Evolutionary conservation across 35 echinoderm and acorn worm genomes (phyloP).

Genomic region (Diadema setosum): DNA sequence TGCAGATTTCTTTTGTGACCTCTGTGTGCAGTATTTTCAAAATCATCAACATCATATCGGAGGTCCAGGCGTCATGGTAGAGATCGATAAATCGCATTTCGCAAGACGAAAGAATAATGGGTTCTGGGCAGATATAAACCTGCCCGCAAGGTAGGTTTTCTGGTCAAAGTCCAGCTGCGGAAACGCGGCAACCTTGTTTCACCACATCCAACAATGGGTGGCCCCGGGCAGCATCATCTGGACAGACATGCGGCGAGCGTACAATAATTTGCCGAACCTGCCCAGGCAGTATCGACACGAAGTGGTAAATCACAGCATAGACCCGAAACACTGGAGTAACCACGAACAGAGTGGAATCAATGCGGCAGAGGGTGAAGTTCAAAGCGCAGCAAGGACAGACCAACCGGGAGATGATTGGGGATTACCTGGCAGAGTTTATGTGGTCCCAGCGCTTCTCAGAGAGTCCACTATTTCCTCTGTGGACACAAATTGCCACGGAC

Average conservation of each 20-base stretch:
- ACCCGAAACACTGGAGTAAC: not conserved
- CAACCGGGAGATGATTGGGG: not conserved
- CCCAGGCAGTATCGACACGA: not conserved
- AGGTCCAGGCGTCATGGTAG: slow-evolving; percentile 1
- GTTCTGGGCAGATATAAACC: no score
- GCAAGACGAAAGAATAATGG: not conserved
- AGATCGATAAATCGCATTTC: not conserved
- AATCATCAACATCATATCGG: slow-evolving; percentile 4
- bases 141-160: not conserved
- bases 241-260: slow-evolving; percentile 19
- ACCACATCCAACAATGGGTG: no score
- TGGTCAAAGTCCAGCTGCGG: no score
- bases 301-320: not conserved
- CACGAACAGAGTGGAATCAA: slow-evolving; percentile 3
- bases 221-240: no score
- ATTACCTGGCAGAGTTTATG: slow-evolving; percentile 16
- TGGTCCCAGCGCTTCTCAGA: not conserved
- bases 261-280: not conserved
- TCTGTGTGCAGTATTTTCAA: not conserved
- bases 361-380: slow-evolving; percentile 5
- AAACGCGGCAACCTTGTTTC: no score
- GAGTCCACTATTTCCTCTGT: not conserved
- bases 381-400: slow-evolving; percentile 3
- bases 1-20: slow-evolving; percentile 8
- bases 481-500: not conserved